These are phyloP conservation scores for Papilio dardanus DNA, from an alignment of 1,140 invertebrate genomes.

Conservation along the genomic window DNA sequence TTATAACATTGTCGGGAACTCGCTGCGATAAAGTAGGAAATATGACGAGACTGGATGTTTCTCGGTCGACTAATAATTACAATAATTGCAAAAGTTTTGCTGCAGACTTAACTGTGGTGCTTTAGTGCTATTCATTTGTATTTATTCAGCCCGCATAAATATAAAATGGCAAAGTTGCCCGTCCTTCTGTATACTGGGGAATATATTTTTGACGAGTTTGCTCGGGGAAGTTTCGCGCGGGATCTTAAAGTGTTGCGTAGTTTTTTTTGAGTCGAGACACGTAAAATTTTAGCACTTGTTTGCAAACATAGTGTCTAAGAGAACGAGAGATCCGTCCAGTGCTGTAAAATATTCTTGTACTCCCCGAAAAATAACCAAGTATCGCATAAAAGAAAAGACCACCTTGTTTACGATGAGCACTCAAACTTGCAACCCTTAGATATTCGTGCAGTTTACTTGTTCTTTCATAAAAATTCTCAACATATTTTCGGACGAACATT, in stretches of 20 bases:
- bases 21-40: conserved; percentile 73
- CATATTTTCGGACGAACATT: conserved; percentile 23
- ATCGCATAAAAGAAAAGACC: conserved; percentile 58
- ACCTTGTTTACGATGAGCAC: conserved; percentile 57
- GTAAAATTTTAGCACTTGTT: conserved; percentile 58
- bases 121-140: conserved; percentile 62
- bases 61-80: conserved; percentile 73
- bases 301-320: conserved; percentile 57
- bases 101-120: conserved; percentile 62
- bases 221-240: conserved; percentile 4
- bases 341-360: conserved; percentile 65
- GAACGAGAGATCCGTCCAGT: conserved; percentile 54
- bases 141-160: conserved; percentile 63
- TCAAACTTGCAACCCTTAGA: conserved; percentile 20
- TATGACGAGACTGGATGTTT: conserved; percentile 70
- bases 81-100: conserved; percentile 78
- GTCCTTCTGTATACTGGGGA: conserved; percentile 39
- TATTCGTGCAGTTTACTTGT: conserved; percentile 23
- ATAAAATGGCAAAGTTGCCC: conserved; percentile 46
- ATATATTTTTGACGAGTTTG: conserved; percentile 35
- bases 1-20: conserved; percentile 72
- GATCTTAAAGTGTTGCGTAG: conserved; percentile 53
- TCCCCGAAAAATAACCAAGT: conserved; percentile 55
- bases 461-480: conserved; percentile 31
- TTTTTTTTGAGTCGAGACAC: conserved; percentile 56